These are phyloP conservation scores for Eucidaris tribuloides DNA, from an alignment of 35 echinoderm and acorn worm species.

Conservation along the genomic window DNA sequence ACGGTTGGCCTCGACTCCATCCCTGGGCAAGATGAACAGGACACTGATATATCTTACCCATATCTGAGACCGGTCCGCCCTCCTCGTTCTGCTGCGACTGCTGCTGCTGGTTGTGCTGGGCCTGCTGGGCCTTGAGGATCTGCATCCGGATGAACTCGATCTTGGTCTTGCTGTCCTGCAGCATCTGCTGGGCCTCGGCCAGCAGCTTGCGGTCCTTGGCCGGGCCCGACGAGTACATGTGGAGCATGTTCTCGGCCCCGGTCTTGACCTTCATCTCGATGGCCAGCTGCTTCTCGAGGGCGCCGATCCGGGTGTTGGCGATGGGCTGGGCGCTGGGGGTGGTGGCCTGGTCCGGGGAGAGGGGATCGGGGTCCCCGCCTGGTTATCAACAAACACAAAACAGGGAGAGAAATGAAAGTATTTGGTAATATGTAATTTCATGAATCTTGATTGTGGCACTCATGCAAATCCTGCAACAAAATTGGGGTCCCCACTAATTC, in stretches of 20 bases:
- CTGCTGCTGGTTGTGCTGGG: not conserved
- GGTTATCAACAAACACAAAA: too few species aligned
- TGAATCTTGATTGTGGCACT: too few species aligned
- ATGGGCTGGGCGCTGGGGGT: slow-evolving; percentile 10
- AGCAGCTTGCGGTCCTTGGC: slow-evolving; percentile 77
- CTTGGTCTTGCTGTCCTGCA: slow-evolving; percentile 93
- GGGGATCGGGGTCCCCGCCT: slow-evolving; percentile 52
- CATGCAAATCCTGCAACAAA: too few species aligned
- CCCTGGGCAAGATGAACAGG: too few species aligned
- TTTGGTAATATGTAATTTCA: too few species aligned
- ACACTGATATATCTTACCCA: too few species aligned
- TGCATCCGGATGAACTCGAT: slow-evolving; percentile 98
- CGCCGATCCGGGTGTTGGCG: slow-evolving; percentile 64
- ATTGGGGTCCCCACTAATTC: too few species aligned
- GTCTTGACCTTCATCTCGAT: slow-evolving; percentile 98
- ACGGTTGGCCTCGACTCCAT: too few species aligned
- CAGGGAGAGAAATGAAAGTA: too few species aligned
- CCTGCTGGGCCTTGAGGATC: slow-evolving; percentile 70
- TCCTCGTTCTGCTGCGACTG: slow-evolving; percentile 9
- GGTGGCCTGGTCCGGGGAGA: slow-evolving; percentile 74
- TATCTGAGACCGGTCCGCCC: slow-evolving; percentile 45
- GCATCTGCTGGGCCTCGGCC: slow-evolving; percentile 91
- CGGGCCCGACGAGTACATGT: slow-evolving; percentile 73
- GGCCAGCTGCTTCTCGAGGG: slow-evolving; percentile 76
- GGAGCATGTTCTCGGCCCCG: slow-evolving; percentile 94